Conservation (phyloP, 2,113 vertebrate species). For the Barbus barbus region DNA sequence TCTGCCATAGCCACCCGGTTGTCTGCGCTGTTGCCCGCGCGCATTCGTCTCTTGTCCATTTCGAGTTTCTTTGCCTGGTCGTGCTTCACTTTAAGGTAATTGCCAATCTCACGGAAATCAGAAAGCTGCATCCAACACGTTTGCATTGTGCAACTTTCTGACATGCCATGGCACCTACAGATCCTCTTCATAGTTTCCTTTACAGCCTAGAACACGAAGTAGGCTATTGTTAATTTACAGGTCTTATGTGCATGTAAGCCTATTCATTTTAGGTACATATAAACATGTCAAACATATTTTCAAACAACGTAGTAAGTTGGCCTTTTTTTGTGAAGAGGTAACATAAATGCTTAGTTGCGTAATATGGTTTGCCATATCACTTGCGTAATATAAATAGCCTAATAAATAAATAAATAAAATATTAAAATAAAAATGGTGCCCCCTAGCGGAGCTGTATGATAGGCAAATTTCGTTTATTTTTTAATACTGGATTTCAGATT, state of each 20-base stretch:
- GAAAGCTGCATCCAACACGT: conserved; percentile 96
- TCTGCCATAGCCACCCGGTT: conserved; percentile 77
- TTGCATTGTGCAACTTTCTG: conserved; percentile 93
- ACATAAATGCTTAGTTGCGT: background rate
- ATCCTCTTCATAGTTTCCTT: conserved; percentile 87
- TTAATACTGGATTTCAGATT: no score
- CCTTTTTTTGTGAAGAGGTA: background rate
- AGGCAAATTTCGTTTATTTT: no score
- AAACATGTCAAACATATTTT: background rate
- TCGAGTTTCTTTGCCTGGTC: conserved; percentile 87
- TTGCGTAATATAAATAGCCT: no score
- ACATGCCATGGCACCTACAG: conserved; percentile 96
- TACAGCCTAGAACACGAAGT: conserved; percentile 78
- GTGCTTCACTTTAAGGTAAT: conserved; percentile 90
- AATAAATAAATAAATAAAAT: no score
- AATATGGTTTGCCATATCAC: background rate
- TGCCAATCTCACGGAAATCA: conserved; percentile 87
- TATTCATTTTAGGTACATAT: background rate
- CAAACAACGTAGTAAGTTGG: no score
- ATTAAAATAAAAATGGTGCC: no score
- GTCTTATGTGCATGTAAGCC: background rate
- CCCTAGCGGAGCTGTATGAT: no score
- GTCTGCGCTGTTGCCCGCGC: conserved; percentile 88
- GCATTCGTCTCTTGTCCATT: conserved; percentile 81
- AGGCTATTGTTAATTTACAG: background rate